Conservation (phyloP, 35 echinoderm and acorn worm genomes). For the Apostichopus japonicus region DNA sequence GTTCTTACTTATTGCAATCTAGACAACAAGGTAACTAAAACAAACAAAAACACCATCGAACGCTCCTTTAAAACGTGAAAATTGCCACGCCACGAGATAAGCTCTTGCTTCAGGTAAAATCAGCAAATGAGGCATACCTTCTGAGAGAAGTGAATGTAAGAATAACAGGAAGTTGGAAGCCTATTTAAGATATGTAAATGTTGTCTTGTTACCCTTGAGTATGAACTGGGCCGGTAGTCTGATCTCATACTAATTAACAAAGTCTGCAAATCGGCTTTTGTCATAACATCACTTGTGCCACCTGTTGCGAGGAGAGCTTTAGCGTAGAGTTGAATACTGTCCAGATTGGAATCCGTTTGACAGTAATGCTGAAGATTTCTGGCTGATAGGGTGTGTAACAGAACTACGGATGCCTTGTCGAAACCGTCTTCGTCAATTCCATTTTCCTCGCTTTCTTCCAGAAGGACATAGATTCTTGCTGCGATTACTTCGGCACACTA, state of each 20-base stretch:
- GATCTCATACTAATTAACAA: background rate
- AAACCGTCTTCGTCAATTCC: conserved; percentile 16
- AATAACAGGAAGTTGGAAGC: too few species aligned
- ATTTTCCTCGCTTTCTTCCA: background rate
- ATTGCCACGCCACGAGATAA: background rate
- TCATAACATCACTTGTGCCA: background rate
- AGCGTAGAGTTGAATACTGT: background rate
- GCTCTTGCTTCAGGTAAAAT: background rate
- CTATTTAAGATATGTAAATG: too few species aligned
- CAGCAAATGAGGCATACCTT: too few species aligned
- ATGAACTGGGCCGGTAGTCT: background rate
- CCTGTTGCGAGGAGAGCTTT: background rate
- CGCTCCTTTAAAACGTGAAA: background rate
- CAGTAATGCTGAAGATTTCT: background rate
- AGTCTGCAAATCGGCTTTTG: background rate
- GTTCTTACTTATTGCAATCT: too few species aligned
- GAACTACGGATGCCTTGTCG: background rate
- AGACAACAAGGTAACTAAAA: too few species aligned
- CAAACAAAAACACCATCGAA: too few species aligned
- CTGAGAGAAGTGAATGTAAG: too few species aligned
- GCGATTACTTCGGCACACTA: conserved; percentile 5
- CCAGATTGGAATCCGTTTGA: background rate
- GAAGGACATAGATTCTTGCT: background rate
- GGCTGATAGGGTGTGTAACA: background rate
- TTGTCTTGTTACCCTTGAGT: background rate